Conservation (phyloP, 2,888 invertebrate species). For the Meandrusa payeni region DNA sequence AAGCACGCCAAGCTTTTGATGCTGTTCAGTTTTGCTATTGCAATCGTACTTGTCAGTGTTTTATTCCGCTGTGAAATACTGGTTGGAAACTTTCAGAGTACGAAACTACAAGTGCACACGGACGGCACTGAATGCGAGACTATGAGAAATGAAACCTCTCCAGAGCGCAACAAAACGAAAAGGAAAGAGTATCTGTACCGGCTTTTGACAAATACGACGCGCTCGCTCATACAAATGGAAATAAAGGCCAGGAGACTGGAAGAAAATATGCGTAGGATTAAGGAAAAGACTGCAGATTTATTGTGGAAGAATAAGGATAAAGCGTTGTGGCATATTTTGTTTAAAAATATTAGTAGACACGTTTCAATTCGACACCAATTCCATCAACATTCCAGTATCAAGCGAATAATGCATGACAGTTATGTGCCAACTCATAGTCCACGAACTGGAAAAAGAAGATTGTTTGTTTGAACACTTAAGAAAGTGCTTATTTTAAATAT, state of each 20-base stretch:
- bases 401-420: constrained; percentile 68
- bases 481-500: too few species aligned
- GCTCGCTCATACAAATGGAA: constrained; percentile 80
- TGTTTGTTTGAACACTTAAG: constrained; percentile 39
- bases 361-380: constrained; percentile 75
- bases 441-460: constrained; percentile 49
- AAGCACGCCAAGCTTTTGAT: constrained; percentile 65
- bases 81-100: constrained; percentile 27
- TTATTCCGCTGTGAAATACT: constrained; percentile 51
- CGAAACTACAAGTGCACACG: constrained; percentile 43
- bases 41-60: constrained; percentile 56
- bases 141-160: constrained; percentile 60
- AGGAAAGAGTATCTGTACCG: constrained; percentile 78
- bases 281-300: constrained; percentile 78
- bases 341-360: constrained; percentile 77
- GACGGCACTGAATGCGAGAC: constrained; percentile 54
- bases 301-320: constrained; percentile 80
- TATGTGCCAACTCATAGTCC: constrained; percentile 49
- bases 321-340: constrained; percentile 76
- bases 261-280: constrained; percentile 81
- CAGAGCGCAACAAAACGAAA: constrained; percentile 59
- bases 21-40: constrained; percentile 58
- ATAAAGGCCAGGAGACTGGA: constrained; percentile 79
- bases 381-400: constrained; percentile 71
- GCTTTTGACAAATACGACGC: constrained; percentile 78